Evolutionary conservation across 53 echinoderm and acorn worm species (phyloP).

Genomic region (Henricia sp.): DNA sequence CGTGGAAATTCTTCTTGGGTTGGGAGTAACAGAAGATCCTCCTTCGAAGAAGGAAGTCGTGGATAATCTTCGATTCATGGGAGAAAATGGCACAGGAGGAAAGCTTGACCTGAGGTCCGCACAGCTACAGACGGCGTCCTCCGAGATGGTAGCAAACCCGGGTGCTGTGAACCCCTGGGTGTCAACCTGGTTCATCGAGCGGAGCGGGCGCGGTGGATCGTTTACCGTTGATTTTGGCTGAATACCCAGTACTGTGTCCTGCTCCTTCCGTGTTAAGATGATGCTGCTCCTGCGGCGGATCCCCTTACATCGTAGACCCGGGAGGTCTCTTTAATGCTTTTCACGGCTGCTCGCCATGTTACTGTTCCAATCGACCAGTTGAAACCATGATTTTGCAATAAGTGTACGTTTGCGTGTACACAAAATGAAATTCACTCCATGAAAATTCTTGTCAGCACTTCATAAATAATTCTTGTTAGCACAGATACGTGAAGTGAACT

Average conservation of each 20-base stretch:
- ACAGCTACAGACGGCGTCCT: slow-evolving; percentile 14
- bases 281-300: slow-evolving; percentile 33
- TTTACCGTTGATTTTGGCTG: not conserved
- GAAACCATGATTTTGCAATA: too few species aligned
- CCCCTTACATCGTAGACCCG: slow-evolving; percentile 23
- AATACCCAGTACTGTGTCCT: not conserved
- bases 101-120: not conserved
- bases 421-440: too few species aligned
- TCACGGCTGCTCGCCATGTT: too few species aligned
- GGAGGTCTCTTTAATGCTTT: too few species aligned
- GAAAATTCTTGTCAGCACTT: too few species aligned
- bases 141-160: slow-evolving; percentile 31
- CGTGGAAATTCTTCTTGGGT: slow-evolving; percentile 19
- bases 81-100: not conserved
- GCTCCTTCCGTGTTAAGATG: slow-evolving; percentile 31
- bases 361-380: too few species aligned
- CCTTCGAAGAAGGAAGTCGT: not conserved
- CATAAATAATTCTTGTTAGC: too few species aligned
- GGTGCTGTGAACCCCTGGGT: slow-evolving; percentile 26
- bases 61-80: not conserved
- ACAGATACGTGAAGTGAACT: too few species aligned
- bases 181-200: slow-evolving; percentile 19
- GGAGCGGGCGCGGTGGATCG: not conserved
- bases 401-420: too few species aligned
- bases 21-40: not conserved